Base-by-base conservation (phyloP, 2,888 invertebrate species). In the Perizoma flavofasciatum region DNA sequence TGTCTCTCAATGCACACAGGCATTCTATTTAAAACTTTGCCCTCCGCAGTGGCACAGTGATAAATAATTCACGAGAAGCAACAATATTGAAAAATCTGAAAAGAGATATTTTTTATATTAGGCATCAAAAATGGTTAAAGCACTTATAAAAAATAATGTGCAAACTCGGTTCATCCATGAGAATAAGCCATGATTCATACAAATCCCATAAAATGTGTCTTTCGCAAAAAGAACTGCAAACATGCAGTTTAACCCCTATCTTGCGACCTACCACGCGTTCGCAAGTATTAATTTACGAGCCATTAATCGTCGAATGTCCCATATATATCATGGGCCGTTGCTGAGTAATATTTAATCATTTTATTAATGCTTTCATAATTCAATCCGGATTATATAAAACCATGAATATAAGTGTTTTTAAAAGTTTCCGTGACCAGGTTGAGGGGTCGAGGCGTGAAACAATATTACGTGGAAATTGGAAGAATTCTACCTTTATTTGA, bases 151-250 rank as follows among this genome's bases (percentile, higher is more conserved):
- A 22, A 22, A 22, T 22, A 22, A 22, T 22, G 22, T 1, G 1
- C 22, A 22, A 22, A 22, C 22, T 2, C 22, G 22, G 22, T 22
- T 22, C 22, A 22, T 22, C 22, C 22, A 22, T 22, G 22, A 22
- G 22, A 22, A 22, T 22, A 22, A 22, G 22, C 22, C 22, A 22
- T 22, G 22, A 22, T 11, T 44, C 6, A 39, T 22, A 40, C 22
- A 40, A 49, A 48, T 48, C 35, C 41, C 40, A 54, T 50, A 53
- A 61, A 57, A 46, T 50, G 9, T 43, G 41, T 37, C 51, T 44
- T 52, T 2, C 54, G 68, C 61, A 54, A 74, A 72, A 73, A 72
- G 79, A 74, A 72, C 32, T 75, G 70, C 69, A 70, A 73, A 59
- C 68, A 66, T 69, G 65, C 68, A 63, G 22, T 65, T 35, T 48